phyloP scores from a whole-genome alignment of 2,113 vertebrate species.

The Sardina pilchardus region DNA sequence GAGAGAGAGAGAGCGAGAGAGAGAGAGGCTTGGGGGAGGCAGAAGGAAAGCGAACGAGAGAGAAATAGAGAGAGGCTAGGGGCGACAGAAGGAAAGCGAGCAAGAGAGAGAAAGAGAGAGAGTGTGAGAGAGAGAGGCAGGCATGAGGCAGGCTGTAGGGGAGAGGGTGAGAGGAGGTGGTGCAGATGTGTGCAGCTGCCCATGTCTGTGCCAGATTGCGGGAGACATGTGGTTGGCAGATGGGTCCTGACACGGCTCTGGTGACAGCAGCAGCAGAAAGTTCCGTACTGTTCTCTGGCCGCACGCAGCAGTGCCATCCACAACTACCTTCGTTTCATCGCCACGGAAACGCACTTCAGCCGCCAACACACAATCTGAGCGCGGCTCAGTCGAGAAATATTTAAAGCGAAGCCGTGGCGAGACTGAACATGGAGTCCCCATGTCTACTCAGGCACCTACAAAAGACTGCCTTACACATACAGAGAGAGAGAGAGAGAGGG shows the following conservation, averaged over 20 bases:
- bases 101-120: too few relatives aligned
- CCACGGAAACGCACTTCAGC: not conserved
- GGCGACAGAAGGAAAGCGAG: too few relatives aligned
- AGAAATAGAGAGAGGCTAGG: too few relatives aligned
- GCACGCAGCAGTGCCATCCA: not conserved
- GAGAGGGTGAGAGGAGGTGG: not conserved
- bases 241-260: constrained; percentile 33
- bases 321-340: not conserved
- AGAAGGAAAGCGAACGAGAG: too few relatives aligned
- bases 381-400: not conserved
- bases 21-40: too few relatives aligned
- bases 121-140: too few relatives aligned
- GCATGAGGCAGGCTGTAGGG: not conserved
- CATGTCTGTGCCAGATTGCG: not conserved
- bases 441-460: not conserved
- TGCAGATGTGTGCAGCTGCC: constrained; percentile 46
- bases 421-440: not conserved
- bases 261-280: not conserved
- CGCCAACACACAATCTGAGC: not conserved
- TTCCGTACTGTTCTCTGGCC: not conserved
- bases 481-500: not conserved
- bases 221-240: constrained; percentile 64
- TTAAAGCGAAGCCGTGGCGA: not conserved
- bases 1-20: too few relatives aligned
- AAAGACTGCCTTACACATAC: not conserved